phyloP scores from a whole-genome alignment of 2,888 invertebrate genomes.

The Cordilura impudica region DNA sequence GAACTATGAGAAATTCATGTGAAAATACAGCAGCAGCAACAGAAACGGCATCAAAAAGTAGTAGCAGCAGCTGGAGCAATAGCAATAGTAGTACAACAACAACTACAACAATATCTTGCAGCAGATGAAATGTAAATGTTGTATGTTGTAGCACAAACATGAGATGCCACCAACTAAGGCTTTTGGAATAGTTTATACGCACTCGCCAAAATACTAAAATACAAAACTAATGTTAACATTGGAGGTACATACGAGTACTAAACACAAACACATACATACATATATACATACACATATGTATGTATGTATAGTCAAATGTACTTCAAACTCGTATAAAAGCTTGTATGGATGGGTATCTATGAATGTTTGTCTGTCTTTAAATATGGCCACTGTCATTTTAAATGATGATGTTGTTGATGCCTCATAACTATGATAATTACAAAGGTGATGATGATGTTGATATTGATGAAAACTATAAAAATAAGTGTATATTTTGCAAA shows the following conservation, averaged over 20 bases:
- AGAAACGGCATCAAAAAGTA: slow-evolving; percentile 28
- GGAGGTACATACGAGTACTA: slow-evolving; percentile 8
- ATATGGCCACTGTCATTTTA: slow-evolving; percentile 1
- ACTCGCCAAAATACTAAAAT: slow-evolving; percentile 55
- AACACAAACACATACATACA: not conserved
- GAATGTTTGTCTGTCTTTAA: not conserved
- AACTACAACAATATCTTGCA: slow-evolving; percentile 35
- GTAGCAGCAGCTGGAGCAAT: slow-evolving; percentile 29
- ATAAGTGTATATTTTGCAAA: slow-evolving; percentile 37
- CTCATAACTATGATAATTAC: not conserved
- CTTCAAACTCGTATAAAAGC: not conserved
- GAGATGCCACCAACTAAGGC: slow-evolving; percentile 37
- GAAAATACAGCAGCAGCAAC: slow-evolving; percentile 38
- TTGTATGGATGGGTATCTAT: not conserved
- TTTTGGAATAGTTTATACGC: slow-evolving; percentile 58
- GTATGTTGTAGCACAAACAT: slow-evolving; percentile 19
- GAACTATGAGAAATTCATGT: slow-evolving; percentile 60
- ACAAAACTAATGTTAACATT: slow-evolving; percentile 45
- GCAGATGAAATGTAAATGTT: slow-evolving; percentile 56
- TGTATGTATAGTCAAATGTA: not conserved
- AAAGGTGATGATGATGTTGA: slow-evolving; percentile 22
- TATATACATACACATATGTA: not conserved
- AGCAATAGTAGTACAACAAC: slow-evolving; percentile 12
- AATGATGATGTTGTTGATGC: not conserved
- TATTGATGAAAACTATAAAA: slow-evolving; percentile 18